Conservation (phyloP, 2,888 invertebrate genomes). For the Eudemis profundana region DNA sequence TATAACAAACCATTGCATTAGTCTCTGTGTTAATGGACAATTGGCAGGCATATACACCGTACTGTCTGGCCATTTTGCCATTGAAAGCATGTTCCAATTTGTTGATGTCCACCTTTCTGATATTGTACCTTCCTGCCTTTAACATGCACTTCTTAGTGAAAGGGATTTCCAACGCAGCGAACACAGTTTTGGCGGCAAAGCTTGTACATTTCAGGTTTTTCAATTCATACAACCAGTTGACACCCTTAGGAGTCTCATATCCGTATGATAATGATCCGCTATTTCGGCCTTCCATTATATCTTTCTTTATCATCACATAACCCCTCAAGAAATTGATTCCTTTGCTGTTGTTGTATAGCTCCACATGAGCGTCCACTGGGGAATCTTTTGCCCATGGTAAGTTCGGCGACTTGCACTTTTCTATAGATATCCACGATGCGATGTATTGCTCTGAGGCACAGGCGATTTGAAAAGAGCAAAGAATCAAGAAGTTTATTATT, state of each 20-base stretch:
- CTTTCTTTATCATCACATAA: neutral
- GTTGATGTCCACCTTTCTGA: neutral
- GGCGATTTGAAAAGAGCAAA: neutral
- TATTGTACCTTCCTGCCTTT: neutral
- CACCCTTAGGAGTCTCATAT: constrained; percentile 1
- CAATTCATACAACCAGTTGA: constrained; percentile 6
- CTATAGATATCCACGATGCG: neutral
- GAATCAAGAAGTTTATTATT: neutral
- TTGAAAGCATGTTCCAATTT: constrained; percentile 8
- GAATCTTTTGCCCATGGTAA: neutral
- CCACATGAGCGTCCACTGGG: neutral
- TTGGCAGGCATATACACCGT: constrained; percentile 4
- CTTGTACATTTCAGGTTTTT: neutral
- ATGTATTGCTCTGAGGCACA: constrained; percentile 12
- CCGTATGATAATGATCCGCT: neutral
- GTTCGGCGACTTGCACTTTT: neutral
- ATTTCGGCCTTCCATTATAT: neutral
- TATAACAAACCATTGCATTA: neutral
- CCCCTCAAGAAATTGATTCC: constrained; percentile 1
- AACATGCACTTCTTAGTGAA: constrained; percentile 1
- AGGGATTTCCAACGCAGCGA: neutral
- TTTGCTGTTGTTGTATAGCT: constrained; percentile 11
- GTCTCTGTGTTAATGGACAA: neutral
- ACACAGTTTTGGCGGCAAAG: neutral
- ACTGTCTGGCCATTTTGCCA: constrained; percentile 7